These are phyloP conservation scores for Siderastrea siderea DNA, from an alignment of 92 coral and sea anemone species.

Conservation along the genomic window DNA sequence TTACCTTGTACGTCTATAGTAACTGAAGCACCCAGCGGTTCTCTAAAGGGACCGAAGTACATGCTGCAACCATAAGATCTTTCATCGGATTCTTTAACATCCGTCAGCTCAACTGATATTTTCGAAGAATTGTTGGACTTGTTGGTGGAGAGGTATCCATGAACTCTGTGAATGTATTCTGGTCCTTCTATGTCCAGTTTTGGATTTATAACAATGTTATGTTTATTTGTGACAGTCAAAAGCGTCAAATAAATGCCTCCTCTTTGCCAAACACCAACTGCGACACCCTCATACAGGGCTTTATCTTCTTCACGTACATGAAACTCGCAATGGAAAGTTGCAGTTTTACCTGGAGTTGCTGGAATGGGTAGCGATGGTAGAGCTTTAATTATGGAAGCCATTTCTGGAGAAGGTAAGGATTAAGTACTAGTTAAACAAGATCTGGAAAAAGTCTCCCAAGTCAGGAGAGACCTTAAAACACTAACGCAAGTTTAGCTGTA, in stretches of 20 bases:
- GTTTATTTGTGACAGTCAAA: neutral
- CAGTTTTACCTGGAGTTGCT: neutral
- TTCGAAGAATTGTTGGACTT: neutral
- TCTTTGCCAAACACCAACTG: constrained; percentile 13
- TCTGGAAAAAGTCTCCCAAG: no score
- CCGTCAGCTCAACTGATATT: neutral
- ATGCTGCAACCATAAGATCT: constrained; percentile 19
- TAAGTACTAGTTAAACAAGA: no score
- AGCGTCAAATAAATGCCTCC: neutral
- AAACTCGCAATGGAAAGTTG: constrained; percentile 1
- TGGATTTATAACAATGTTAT: neutral
- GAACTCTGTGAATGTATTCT: neutral
- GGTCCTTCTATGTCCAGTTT: constrained; percentile 3
- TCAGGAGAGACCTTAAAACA: no score
- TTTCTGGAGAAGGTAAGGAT: no score
- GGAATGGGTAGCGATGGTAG: neutral
- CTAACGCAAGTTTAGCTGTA: no score
- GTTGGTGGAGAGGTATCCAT: neutral
- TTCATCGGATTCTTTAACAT: constrained; percentile 10
- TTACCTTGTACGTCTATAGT: constrained; percentile 9
- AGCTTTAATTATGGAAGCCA: no score
- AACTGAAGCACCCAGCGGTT: constrained; percentile 2
- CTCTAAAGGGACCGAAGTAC: constrained; percentile 23
- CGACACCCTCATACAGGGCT: neutral
- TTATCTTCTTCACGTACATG: neutral